Conservation (phyloP, 2,888 invertebrate species). For the Drosophila barbarae region DNA sequence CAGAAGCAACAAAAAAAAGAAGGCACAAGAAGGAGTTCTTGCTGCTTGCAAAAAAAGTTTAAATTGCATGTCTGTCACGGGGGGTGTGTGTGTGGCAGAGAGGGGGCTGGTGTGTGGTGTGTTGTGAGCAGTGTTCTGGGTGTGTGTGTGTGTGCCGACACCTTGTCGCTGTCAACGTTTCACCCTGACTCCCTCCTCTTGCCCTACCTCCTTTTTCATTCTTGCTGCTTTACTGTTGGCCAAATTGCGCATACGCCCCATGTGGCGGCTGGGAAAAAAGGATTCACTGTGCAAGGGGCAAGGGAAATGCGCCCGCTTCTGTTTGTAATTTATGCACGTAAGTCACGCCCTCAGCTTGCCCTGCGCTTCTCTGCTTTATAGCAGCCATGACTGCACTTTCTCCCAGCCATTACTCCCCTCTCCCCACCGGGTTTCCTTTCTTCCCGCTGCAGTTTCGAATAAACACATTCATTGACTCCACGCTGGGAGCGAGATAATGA, state of each 20-base stretch:
- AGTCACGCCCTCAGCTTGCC: slow-evolving; percentile 39
- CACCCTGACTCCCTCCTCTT: too few species aligned
- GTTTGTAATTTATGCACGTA: slow-evolving; percentile 60
- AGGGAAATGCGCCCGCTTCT: slow-evolving; percentile 27
- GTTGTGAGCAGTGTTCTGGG: background rate
- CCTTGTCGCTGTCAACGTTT: slow-evolving; percentile 49
- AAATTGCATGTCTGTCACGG: slow-evolving; percentile 43
- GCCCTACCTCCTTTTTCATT: background rate
- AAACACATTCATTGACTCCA: slow-evolving; percentile 36
- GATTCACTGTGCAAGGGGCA: background rate
- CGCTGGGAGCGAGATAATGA: slow-evolving; percentile 56
- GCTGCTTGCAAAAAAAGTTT: slow-evolving; percentile 33
- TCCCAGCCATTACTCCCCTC: background rate
- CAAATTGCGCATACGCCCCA: slow-evolving; percentile 63
- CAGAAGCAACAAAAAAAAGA: background rate
- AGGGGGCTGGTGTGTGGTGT: background rate
- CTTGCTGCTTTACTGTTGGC: slow-evolving; percentile 8
- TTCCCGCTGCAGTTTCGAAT: slow-evolving; percentile 33
- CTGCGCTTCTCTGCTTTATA: background rate
- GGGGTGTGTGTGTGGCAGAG: background rate
- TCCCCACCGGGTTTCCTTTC: background rate
- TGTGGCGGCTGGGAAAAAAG: slow-evolving; percentile 25
- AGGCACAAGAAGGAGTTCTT: background rate
- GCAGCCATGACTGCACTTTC: background rate
- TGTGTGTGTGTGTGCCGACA: slow-evolving; percentile 30